Conservation (phyloP, 2,888 invertebrate species). For the Cartodere bifasciata region DNA sequence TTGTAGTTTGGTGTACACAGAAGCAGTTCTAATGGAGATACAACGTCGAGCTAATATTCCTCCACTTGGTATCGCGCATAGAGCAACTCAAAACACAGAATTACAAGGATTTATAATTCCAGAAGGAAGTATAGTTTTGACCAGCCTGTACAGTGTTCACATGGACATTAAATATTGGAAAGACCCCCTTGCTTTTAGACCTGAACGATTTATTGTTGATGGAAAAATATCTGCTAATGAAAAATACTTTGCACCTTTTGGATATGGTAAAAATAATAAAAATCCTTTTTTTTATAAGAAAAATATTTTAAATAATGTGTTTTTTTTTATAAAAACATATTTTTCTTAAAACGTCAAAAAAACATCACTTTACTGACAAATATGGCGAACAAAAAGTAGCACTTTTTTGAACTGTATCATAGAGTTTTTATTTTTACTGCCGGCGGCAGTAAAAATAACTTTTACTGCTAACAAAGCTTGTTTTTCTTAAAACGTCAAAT, state of each 20-base stretch:
- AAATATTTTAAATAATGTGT: background rate
- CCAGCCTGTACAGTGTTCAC: constrained; percentile 48
- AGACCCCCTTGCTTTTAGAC: constrained; percentile 46
- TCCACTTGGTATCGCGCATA: constrained; percentile 43
- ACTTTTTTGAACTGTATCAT: no score
- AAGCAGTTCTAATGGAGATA: constrained; percentile 38
- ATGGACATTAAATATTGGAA: constrained; percentile 46
- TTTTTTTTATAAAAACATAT: background rate
- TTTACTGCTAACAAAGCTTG: no score
- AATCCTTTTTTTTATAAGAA: constrained; percentile 4
- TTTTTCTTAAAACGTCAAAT: no score
- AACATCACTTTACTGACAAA: no score
- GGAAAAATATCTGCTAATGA: constrained; percentile 37
- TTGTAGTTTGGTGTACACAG: constrained; percentile 32
- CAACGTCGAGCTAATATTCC: constrained; percentile 39
- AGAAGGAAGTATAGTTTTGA: constrained; percentile 42
- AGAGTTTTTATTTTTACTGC: no score
- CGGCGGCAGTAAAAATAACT: no score
- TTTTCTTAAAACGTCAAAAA: constrained; percentile 2
- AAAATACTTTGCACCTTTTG: constrained; percentile 50
- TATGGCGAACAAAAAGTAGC: no score
- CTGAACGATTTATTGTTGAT: constrained; percentile 49
- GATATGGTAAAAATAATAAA: constrained; percentile 41
- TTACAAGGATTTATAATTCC: constrained; percentile 39
- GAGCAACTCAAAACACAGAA: constrained; percentile 32